Conservation (phyloP, 2,797 vertebrate genomes). For the Sebastes flavidus region DNA sequence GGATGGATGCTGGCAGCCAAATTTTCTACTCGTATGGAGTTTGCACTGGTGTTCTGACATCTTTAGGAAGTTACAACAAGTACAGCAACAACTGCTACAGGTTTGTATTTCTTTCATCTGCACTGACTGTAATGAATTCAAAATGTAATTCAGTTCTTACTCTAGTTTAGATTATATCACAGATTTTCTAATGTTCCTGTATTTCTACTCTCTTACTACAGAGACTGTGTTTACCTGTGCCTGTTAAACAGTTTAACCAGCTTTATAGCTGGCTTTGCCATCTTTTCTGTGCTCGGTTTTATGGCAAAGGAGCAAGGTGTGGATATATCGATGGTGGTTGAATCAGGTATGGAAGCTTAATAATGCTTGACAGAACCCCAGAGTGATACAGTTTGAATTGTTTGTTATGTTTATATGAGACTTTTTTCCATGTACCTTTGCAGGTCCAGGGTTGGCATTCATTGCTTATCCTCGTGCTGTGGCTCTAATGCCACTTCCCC, state of each 20-base stretch:
- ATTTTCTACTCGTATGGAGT: conserved; percentile 85
- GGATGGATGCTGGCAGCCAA: conserved; percentile 87
- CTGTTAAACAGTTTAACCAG: conserved; percentile 93
- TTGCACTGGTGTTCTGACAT: conserved; percentile 81
- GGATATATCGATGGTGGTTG: conserved; percentile 90
- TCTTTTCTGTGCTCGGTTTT: conserved; percentile 95
- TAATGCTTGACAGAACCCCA: not conserved
- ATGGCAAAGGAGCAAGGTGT: conserved; percentile 92
- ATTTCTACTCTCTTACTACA: conserved; percentile 60
- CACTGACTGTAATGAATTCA: not conserved
- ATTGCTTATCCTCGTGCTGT: conserved; percentile 95
- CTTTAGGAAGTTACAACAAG: conserved; percentile 85
- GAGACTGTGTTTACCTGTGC: conserved; percentile 91
- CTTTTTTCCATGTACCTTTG: not conserved
- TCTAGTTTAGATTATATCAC: not conserved
- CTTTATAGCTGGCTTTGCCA: conserved; percentile 93
- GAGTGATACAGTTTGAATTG: not conserved
- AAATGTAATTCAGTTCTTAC: not conserved
- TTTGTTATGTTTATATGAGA: not conserved
- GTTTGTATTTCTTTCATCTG: conserved; percentile 63
- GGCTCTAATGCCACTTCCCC: conserved; percentile 92
- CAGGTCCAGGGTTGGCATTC: conserved; percentile 95
- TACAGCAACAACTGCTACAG: conserved; percentile 86
- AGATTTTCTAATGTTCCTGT: not conserved
- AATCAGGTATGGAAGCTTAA: conserved; percentile 85